These are phyloP conservation scores for Endomychus coccineus DNA, from an alignment of 2,888 invertebrate genomes.

Conservation along the genomic window DNA sequence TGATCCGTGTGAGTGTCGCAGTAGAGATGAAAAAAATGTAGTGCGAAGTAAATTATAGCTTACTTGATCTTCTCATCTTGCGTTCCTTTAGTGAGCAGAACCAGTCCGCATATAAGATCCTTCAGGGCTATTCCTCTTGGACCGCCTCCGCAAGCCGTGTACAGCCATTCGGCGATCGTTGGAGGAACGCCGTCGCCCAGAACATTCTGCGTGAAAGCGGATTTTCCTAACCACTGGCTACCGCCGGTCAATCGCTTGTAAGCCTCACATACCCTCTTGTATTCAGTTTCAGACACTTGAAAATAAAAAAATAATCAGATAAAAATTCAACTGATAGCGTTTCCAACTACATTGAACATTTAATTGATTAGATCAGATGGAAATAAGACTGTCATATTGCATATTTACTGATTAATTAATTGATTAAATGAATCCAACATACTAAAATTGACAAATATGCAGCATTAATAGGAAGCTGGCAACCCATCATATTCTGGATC, in stretches of 20 bases:
- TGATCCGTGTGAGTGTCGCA: too few species aligned
- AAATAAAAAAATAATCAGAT: constrained; percentile 22
- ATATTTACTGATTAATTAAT: too few species aligned
- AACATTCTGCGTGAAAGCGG: constrained; percentile 76
- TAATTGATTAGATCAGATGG: too few species aligned
- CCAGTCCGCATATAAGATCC: constrained; percentile 78
- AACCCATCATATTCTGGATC: too few species aligned
- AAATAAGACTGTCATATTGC: too few species aligned
- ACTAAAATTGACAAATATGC: too few species aligned
- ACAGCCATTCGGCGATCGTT: constrained; percentile 75
- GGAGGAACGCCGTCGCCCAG: constrained; percentile 79
- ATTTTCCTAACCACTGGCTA: constrained; percentile 59
- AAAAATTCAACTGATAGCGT: constrained; percentile 1
- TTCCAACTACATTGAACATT: too few species aligned
- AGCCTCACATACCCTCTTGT: constrained; percentile 77
- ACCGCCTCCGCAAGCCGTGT: constrained; percentile 77
- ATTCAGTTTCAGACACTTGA: constrained; percentile 77
- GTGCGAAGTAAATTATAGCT: too few species aligned
- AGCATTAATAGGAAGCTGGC: too few species aligned
- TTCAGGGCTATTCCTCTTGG: constrained; percentile 73
- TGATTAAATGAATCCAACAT: too few species aligned
- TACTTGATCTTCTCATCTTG: constrained; percentile 78
- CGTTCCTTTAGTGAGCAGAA: constrained; percentile 76
- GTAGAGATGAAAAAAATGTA: not conserved
- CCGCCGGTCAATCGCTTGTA: constrained; percentile 78